Percentiles rank a stretch among this genome's conserved stretches.
phyloP scores from a whole-genome alignment of 2,888 invertebrate genomes.

The Sclerodermus sp. region DNA sequence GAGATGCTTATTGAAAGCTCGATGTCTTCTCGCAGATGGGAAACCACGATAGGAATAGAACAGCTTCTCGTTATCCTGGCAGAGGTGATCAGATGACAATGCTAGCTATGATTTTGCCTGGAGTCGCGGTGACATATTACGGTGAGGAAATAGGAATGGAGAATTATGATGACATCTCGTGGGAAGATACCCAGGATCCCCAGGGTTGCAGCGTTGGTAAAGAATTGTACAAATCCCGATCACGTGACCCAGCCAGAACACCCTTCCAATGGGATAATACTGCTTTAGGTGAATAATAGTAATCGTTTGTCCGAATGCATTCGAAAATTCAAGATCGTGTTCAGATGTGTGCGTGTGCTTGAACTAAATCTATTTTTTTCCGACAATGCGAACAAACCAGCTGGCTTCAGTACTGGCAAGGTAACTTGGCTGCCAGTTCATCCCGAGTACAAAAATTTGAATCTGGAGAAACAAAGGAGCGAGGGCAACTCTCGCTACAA shows the following conservation, averaged over 20 bases:
- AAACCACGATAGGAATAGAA: constrained; percentile 74
- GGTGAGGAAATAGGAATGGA: constrained; percentile 80
- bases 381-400: neutral
- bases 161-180: constrained; percentile 61
- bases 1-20: too few relatives aligned
- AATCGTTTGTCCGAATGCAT: too few relatives aligned
- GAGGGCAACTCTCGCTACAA: constrained; percentile 63
- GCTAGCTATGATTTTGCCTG: constrained; percentile 78
- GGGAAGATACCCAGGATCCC: constrained; percentile 63
- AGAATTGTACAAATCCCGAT: constrained; percentile 62
- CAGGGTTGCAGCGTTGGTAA: constrained; percentile 63
- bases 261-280: constrained; percentile 78
- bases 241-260: constrained; percentile 76
- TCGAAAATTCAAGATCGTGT: too few relatives aligned
- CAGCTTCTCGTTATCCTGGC: constrained; percentile 69
- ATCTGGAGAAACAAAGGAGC: constrained; percentile 62
- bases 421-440: constrained; percentile 77
- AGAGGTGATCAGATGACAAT: constrained; percentile 81
- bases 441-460: constrained; percentile 63
- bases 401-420: constrained; percentile 50
- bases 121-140: constrained; percentile 84
- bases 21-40: constrained; percentile 62
- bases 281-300: constrained; percentile 59
- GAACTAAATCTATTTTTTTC: neutral
- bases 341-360: too few relatives aligned